Conservation (phyloP, 2,113 vertebrate species). For the Stegostoma tigrinum region DNA sequence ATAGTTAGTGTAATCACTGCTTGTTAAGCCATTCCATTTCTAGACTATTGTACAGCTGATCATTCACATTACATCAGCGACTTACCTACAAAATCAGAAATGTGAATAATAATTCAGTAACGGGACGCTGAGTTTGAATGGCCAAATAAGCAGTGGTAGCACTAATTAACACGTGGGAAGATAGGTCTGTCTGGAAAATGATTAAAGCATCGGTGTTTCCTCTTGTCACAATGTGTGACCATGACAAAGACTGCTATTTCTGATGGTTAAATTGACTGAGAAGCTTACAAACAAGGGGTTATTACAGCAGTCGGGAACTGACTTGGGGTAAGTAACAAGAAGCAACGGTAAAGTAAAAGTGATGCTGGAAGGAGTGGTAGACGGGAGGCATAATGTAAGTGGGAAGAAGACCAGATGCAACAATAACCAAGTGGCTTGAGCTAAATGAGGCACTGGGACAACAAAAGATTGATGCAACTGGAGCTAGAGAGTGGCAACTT, state of each 20-base stretch:
- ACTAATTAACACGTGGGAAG: not conserved
- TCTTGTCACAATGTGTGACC: not conserved
- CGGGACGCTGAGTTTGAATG: not conserved
- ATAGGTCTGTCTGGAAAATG: not conserved
- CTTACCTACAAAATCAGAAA: not conserved
- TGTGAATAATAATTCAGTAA: not conserved
- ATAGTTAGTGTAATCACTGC: no score
- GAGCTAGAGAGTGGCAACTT: no score
- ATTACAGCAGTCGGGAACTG: not conserved
- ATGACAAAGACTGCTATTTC: not conserved
- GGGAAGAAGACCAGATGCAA: not conserved
- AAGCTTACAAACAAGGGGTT: not conserved
- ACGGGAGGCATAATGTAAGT: not conserved
- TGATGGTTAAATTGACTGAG: not conserved
- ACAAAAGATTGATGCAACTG: not conserved
- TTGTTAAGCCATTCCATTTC: no score
- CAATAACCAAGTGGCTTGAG: not conserved
- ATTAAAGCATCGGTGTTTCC: not conserved
- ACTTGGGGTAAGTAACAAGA: not conserved
- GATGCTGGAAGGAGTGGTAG: not conserved
- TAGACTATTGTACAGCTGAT: no score
- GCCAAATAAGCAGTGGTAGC: not conserved
- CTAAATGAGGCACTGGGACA: no score
- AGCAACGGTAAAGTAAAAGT: not conserved
- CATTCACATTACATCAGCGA: not conserved